Conservation (phyloP, 1,140 invertebrate genomes). For the Musca vetustissima region DNA sequence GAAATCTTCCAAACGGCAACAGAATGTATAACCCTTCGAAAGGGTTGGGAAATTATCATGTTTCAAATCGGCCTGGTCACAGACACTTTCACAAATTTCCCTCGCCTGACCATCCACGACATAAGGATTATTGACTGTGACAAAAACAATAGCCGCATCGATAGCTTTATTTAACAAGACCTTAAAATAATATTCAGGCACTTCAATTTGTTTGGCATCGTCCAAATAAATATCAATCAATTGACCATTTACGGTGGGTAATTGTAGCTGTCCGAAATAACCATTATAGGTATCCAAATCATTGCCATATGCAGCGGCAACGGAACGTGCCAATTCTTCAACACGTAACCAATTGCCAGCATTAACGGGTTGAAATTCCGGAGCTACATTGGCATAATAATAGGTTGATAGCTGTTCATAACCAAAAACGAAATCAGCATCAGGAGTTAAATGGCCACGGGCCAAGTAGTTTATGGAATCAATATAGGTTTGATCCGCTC, state of each 20-base stretch:
- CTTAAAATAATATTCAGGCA: conserved; percentile 59
- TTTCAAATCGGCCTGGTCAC: conserved; percentile 40
- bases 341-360: conserved; percentile 59
- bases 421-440: conserved; percentile 60
- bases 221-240: conserved; percentile 50
- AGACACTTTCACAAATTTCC: conserved; percentile 53
- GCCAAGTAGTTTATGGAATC: conserved; percentile 54
- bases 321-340: conserved; percentile 51
- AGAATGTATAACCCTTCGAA: conserved; percentile 53
- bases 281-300: conserved; percentile 55
- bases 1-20: conserved; percentile 41
- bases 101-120: conserved; percentile 8
- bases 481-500: conserved; percentile 47
- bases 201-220: conserved; percentile 44
- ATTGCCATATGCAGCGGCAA: conserved; percentile 34
- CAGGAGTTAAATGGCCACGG: conserved; percentile 60
- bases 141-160: conserved; percentile 55
- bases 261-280: conserved; percentile 47
- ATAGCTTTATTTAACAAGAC: conserved; percentile 46
- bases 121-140: conserved; percentile 59
- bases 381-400: conserved; percentile 60
- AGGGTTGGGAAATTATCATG: conserved; percentile 38
- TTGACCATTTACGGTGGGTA: conserved; percentile 39
- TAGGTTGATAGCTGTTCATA: conserved; percentile 58
- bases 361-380: conserved; percentile 61